Evolutionary conservation across 2,113 vertebrate species (phyloP).

Genomic region (Cyprinodon tularosa): DNA sequence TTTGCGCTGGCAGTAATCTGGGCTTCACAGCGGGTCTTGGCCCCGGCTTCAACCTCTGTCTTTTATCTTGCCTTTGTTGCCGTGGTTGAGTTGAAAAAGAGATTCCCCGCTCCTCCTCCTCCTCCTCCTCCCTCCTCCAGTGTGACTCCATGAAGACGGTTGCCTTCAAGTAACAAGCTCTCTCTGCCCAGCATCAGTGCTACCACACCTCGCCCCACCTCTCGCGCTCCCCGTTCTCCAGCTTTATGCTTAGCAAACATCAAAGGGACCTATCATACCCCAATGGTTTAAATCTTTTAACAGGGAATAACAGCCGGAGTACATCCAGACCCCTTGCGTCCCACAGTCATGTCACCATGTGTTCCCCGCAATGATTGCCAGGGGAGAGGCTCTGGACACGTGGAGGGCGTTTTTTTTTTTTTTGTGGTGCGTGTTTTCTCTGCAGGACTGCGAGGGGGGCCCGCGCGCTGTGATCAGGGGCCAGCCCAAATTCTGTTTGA

Average conservation of each 20-base stretch:
- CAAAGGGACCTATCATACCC: constrained; percentile 98
- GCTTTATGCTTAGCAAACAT: constrained; percentile 97
- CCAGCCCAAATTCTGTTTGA: constrained; percentile 99
- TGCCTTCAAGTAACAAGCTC: constrained; percentile 90
- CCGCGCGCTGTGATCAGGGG: constrained; percentile 96
- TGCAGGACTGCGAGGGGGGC: constrained; percentile 81
- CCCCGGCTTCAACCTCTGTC: constrained; percentile 87
- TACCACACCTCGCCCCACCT: constrained; percentile 78
- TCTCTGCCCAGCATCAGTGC: constrained; percentile 77
- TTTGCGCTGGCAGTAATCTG: constrained; percentile 79
- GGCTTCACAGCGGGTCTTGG: constrained; percentile 91
- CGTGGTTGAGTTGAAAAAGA: constrained; percentile 83
- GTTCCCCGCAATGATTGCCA: constrained; percentile 91
- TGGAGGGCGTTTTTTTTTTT: constrained; percentile 66
- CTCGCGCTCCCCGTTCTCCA: constrained; percentile 84
- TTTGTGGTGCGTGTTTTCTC: constrained; percentile 88
- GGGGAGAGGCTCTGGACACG: constrained; percentile 85
- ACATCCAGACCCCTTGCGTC: constrained; percentile 94
- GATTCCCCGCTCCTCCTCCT: constrained; percentile 78
- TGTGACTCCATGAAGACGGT: constrained; percentile 91
- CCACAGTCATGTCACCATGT: constrained; percentile 92
- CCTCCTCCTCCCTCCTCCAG: constrained; percentile 81
- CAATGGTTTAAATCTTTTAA: constrained; percentile 99
- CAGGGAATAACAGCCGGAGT: constrained; percentile 98
- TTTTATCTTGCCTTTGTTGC: constrained; percentile 97